A percentile compares a stretch with the other conserved stretches of the same genome.
Conservation (phyloP, 1,140 invertebrate species). For the Amphibalanus amphitrite region DNA sequence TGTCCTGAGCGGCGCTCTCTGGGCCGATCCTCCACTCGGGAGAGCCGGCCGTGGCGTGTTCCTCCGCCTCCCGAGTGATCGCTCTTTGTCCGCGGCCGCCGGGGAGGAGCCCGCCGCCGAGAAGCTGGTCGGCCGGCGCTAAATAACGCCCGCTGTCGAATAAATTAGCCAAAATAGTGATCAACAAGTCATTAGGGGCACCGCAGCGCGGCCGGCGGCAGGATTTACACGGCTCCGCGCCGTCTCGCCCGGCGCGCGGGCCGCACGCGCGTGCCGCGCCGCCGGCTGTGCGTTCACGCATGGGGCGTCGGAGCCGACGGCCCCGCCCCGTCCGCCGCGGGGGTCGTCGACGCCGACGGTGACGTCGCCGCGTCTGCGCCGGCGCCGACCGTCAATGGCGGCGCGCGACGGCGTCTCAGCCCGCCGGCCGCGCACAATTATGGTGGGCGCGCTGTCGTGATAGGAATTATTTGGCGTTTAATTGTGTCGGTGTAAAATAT, state of each 20-base stretch:
- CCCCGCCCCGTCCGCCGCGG: too few relatives aligned
- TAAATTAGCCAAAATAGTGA: slow-evolving; percentile 2
- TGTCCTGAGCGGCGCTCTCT: too few relatives aligned
- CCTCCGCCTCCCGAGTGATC: not conserved
- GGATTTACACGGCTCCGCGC: not conserved
- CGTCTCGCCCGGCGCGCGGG: not conserved
- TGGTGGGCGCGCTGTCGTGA: not conserved
- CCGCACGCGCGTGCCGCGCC: not conserved
- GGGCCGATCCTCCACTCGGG: too few relatives aligned
- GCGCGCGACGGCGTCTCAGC: too few relatives aligned
- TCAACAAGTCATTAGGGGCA: not conserved
- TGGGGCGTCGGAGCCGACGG: too few relatives aligned
- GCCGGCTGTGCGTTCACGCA: not conserved
- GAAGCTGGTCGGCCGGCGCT: not conserved
- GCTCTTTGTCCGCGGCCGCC: not conserved
- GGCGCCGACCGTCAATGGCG: not conserved
- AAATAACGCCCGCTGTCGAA: not conserved
- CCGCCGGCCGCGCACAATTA: not conserved
- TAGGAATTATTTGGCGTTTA: not conserved
- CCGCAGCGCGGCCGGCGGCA: not conserved
- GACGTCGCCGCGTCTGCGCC: too few relatives aligned
- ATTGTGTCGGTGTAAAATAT: not conserved
- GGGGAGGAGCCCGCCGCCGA: too few relatives aligned
- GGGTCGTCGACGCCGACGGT: not conserved
- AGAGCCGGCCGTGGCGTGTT: not conserved